phyloP scores from a whole-genome alignment of 2,797 vertebrate genomes.

The Parotocinclus haroldoi region DNA sequence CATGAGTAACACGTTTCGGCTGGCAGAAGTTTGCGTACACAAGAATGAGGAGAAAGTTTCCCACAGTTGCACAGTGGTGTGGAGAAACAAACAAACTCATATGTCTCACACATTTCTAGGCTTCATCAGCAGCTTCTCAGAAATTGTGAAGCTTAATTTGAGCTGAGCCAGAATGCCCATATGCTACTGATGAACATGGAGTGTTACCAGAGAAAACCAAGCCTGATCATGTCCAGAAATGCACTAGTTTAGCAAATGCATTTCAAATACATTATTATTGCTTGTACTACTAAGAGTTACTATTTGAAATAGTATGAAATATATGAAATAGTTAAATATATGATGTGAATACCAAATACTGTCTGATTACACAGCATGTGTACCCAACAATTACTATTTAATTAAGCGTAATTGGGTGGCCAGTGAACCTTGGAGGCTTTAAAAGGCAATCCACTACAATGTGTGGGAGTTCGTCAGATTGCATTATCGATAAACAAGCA shows the following conservation, averaged over 20 bases:
- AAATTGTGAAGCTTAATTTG: constrained; percentile 20
- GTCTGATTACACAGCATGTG: neutral
- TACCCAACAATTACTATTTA: constrained; percentile 41
- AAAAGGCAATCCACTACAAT: constrained; percentile 36
- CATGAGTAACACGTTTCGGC: constrained; percentile 16
- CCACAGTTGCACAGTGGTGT: constrained; percentile 15
- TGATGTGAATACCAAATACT: constrained; percentile 11
- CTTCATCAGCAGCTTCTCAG: constrained; percentile 26
- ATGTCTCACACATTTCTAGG: constrained; percentile 37
- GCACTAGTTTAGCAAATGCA: constrained; percentile 2
- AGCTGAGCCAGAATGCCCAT: constrained; percentile 29
- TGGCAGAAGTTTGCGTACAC: constrained; percentile 11
- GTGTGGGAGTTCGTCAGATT: constrained; percentile 48
- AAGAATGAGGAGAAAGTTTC: constrained; percentile 19
- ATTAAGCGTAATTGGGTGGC: constrained; percentile 40
- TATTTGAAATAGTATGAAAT: neutral
- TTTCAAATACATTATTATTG: neutral
- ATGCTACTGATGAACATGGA: constrained; percentile 34
- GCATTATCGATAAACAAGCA: constrained; percentile 4
- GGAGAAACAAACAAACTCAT: constrained; percentile 41
- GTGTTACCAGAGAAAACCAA: constrained; percentile 36
- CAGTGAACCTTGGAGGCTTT: constrained; percentile 9
- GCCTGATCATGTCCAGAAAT: constrained; percentile 17
- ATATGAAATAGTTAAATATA: neutral
- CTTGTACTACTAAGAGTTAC: neutral